Percentiles rank a stretch among this genome's conserved stretches.
phyloP scores from a whole-genome alignment of 2,888 invertebrate species.

The Girardia tigrina region DNA sequence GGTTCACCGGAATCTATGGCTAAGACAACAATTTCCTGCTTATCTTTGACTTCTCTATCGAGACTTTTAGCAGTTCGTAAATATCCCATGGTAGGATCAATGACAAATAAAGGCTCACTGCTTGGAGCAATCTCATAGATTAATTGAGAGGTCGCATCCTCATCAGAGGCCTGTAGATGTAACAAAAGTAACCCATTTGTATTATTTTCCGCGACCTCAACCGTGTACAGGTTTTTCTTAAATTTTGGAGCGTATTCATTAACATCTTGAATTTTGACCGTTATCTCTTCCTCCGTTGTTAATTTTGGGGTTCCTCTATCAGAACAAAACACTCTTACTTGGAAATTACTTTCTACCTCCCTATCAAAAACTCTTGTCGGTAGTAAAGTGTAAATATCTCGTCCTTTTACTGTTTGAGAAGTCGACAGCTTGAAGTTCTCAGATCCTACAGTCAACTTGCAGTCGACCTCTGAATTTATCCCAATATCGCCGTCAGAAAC shows the following conservation, averaged over 20 bases:
- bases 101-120: conserved; percentile 15
- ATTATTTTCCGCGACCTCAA: neutral
- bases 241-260: conserved; percentile 33
- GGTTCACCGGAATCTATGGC: conserved; percentile 27
- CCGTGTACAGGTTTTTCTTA: neutral
- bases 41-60: conserved; percentile 23
- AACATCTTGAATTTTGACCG: conserved; percentile 23
- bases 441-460: neutral
- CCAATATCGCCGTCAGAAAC: conserved; percentile 30
- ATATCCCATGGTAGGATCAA: conserved; percentile 11
- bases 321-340: conserved; percentile 13
- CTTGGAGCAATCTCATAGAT: neutral
- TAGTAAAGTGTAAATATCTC: conserved; percentile 31
- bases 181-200: conserved; percentile 13
- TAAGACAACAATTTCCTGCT: conserved; percentile 3
- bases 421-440: conserved; percentile 26
- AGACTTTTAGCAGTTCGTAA: neutral
- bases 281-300: conserved; percentile 27
- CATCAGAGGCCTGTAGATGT: conserved; percentile 16
- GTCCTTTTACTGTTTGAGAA: conserved; percentile 28
- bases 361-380: conserved; percentile 30
- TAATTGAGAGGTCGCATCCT: conserved; percentile 26
- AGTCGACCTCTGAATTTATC: conserved; percentile 30
- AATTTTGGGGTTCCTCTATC: conserved; percentile 28
- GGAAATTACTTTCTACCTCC: neutral